A percentile compares a stretch with the other conserved stretches of the same genome.
Evolutionary conservation across 2,888 invertebrate species (phyloP).

Genomic region (Pimpla rufipes): DNA sequence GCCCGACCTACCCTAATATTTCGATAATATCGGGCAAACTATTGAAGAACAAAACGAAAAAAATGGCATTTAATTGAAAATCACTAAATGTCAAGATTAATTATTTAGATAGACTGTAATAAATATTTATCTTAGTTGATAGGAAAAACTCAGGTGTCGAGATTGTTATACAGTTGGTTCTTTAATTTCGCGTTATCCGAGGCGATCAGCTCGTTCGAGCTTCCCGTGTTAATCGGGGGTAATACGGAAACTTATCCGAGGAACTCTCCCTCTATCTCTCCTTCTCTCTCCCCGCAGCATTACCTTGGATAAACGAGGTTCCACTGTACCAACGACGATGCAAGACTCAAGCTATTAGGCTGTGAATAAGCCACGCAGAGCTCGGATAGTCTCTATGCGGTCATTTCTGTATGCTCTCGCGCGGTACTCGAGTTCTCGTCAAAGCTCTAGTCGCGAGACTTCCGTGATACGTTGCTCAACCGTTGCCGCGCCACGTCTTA

Average conservation of each 20-base stretch:
- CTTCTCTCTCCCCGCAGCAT: not conserved
- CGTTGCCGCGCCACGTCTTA: not conserved
- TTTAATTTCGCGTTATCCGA: too few species aligned
- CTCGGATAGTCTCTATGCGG: constrained; percentile 30
- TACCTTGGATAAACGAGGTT: constrained; percentile 37
- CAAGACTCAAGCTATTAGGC: not conserved
- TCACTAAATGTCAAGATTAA: constrained; percentile 18
- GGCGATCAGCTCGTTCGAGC: too few species aligned
- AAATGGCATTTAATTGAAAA: not conserved
- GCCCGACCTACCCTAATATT: not conserved
- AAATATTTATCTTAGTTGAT: constrained; percentile 43
- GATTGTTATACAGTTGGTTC: not conserved
- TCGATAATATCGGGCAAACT: not conserved
- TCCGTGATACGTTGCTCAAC: constrained; percentile 5
- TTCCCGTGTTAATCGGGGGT: too few species aligned
- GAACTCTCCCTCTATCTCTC: not conserved
- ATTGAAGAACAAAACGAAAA: not conserved
- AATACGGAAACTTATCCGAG: too few species aligned
- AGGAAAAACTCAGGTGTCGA: not conserved
- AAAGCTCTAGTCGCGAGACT: constrained; percentile 33
- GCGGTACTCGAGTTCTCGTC: constrained; percentile 51
- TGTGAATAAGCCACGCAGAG: not conserved
- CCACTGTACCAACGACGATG: constrained; percentile 48
- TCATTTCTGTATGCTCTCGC: constrained; percentile 23
- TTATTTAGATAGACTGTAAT: constrained; percentile 51